These are phyloP conservation scores for Ethmia dodecea DNA, from an alignment of 2,888 invertebrate species.

Conservation along the genomic window DNA sequence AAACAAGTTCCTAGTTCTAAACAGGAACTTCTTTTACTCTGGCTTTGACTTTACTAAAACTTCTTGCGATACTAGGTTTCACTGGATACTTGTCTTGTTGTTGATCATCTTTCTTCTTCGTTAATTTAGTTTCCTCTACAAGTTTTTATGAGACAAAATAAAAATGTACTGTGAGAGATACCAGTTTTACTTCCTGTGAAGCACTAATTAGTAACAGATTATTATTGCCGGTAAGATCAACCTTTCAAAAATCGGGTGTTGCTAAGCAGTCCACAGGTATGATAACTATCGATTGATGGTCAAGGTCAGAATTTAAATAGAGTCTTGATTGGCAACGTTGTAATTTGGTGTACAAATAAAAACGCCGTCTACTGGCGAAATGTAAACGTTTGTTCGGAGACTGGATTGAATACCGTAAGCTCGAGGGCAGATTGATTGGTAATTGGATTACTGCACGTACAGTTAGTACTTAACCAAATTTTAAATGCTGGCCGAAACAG, in stretches of 20 bases:
- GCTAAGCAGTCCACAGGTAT: constrained; percentile 4
- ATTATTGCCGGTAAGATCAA: no score
- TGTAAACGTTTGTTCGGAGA: constrained; percentile 49
- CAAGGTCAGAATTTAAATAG: constrained; percentile 33
- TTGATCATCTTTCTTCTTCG: no score
- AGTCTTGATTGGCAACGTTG: constrained; percentile 50
- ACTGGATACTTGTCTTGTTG: background rate
- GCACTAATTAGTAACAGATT: no score
- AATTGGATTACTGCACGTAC: constrained; percentile 58
- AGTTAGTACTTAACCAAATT: constrained; percentile 52
- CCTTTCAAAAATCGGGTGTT: background rate
- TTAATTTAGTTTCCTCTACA: no score
- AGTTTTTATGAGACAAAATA: no score
- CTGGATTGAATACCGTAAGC: constrained; percentile 53
- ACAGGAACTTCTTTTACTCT: constrained; percentile 10
- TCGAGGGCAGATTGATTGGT: constrained; percentile 57
- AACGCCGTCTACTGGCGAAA: constrained; percentile 50
- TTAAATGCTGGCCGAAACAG: constrained; percentile 38
- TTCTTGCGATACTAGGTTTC: constrained; percentile 4
- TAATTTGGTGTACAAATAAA: constrained; percentile 54
- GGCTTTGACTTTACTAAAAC: constrained; percentile 11
- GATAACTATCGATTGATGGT: constrained; percentile 21
- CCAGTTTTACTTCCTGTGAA: no score
- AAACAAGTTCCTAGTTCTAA: no score
- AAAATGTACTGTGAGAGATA: no score